These are phyloP conservation scores for Sinodicranocentrus sp. DNA, from an alignment of 2,888 invertebrate genomes.

Conservation along the genomic window DNA sequence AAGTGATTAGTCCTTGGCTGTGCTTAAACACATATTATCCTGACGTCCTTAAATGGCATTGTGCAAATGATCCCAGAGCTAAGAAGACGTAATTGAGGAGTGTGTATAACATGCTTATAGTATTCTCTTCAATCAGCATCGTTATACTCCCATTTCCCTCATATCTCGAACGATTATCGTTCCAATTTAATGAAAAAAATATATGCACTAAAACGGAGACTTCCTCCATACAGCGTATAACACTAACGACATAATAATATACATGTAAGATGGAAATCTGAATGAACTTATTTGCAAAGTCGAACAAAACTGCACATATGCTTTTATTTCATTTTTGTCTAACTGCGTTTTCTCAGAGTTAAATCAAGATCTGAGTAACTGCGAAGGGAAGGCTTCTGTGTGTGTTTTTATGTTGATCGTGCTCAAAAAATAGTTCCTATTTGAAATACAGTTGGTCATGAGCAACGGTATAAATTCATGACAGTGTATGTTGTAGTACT, in stretches of 20 bases:
- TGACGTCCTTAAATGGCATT: background rate
- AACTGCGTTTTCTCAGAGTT: background rate
- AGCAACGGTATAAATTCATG: constrained; percentile 8
- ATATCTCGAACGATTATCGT: background rate
- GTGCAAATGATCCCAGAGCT: background rate
- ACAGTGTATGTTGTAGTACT: constrained; percentile 7
- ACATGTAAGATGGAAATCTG: too few species aligned
- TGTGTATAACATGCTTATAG: background rate
- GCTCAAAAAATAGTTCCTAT: background rate
- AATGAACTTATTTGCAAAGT: too few species aligned
- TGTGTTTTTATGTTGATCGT: too few species aligned
- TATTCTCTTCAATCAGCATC: background rate
- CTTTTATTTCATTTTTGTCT: too few species aligned
- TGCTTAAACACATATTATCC: constrained; percentile 31
- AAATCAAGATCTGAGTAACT: background rate
- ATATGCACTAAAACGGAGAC: too few species aligned
- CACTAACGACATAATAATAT: too few species aligned
- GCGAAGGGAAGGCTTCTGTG: too few species aligned
- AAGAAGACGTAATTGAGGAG: background rate
- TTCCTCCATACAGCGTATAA: too few species aligned
- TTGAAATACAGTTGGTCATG: constrained; percentile 4
- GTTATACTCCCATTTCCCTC: background rate
- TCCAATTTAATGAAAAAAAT: background rate
- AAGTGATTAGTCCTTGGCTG: constrained; percentile 62
- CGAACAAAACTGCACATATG: too few species aligned